phyloP scores from a whole-genome alignment of 2,888 invertebrate genomes.

The Cylloceria caligata region DNA sequence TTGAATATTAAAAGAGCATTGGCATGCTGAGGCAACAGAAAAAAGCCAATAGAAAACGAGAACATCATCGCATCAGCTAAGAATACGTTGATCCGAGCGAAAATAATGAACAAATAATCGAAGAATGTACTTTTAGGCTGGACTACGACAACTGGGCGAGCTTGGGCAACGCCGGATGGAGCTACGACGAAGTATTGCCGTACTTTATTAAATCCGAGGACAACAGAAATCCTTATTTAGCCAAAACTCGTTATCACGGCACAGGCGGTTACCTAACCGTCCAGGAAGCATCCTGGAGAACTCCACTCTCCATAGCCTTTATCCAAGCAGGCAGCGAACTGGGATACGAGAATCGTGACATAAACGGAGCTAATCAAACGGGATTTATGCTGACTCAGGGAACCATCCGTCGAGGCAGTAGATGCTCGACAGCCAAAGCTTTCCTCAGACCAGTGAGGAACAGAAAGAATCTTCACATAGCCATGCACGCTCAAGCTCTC shows the following conservation, averaged over 20 bases:
- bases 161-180: conserved; percentile 94
- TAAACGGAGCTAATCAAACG: conserved; percentile 93
- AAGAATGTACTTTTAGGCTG: conserved; percentile 71
- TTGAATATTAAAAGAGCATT: neutral
- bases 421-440: conserved; percentile 95
- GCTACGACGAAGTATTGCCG: conserved; percentile 91
- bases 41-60: too few species aligned
- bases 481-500: conserved; percentile 91
- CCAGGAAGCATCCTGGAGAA: conserved; percentile 93
- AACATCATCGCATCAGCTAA: too few species aligned
- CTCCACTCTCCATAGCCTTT: conserved; percentile 93
- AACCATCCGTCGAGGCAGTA: conserved; percentile 92
- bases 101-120: conserved; percentile 4
- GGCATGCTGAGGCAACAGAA: conserved; percentile 18
- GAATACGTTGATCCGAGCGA: neutral
- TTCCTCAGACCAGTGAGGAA: conserved; percentile 93
- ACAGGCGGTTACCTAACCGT: conserved; percentile 93
- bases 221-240: conserved; percentile 93
- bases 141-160: conserved; percentile 96
- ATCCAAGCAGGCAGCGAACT: conserved; percentile 93
- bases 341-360: conserved; percentile 92
- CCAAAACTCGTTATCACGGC: conserved; percentile 90
- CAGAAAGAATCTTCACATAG: conserved; percentile 91
- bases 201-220: conserved; percentile 96
- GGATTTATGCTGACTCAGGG: conserved; percentile 95